Conservation (phyloP, 1,140 invertebrate species). For the Radopholus similis region DNA sequence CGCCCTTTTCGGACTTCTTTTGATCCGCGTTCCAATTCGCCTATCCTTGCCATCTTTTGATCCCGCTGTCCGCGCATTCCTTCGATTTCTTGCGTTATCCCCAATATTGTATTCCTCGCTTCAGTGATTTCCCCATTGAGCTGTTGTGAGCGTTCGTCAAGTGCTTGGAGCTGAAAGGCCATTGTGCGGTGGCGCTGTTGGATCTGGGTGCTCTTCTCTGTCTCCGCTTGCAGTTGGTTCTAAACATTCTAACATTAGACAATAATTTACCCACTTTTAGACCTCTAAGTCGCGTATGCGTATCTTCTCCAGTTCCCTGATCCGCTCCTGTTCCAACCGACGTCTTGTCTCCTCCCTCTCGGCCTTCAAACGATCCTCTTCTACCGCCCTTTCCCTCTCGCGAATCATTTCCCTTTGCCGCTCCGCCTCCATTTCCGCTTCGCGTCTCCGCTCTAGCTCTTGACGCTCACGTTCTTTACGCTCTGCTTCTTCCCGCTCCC, state of each 20-base stretch:
- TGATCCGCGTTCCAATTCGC: slow-evolving; percentile 71
- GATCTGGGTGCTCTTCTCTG: slow-evolving; percentile 79
- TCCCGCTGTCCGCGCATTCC: slow-evolving; percentile 82
- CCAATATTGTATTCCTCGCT: slow-evolving; percentile 79
- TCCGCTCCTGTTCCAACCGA: slow-evolving; percentile 88
- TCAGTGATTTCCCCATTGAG: slow-evolving; percentile 80
- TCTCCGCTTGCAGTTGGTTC: slow-evolving; percentile 77
- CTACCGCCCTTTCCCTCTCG: slow-evolving; percentile 66
- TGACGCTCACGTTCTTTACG: slow-evolving; percentile 84
- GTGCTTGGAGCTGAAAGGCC: slow-evolving; percentile 73
- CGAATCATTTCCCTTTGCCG: slow-evolving; percentile 77
- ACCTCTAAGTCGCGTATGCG: slow-evolving; percentile 49
- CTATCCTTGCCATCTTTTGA: slow-evolving; percentile 80
- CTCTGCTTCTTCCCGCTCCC: slow-evolving; percentile 79
- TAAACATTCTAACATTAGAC: slow-evolving; percentile 56
- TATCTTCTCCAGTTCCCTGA: slow-evolving; percentile 83
- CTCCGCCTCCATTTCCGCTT: slow-evolving; percentile 70
- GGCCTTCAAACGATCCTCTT: slow-evolving; percentile 63
- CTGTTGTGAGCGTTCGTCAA: slow-evolving; percentile 79
- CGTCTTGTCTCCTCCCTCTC: slow-evolving; percentile 69
- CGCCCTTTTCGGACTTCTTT: slow-evolving; percentile 40
- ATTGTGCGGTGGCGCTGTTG: slow-evolving; percentile 84
- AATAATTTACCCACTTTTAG: not conserved
- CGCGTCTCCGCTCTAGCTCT: slow-evolving; percentile 71
- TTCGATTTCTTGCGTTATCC: slow-evolving; percentile 90